These are phyloP conservation scores for Calliopsis andreniformis DNA, from an alignment of 1,140 invertebrate genomes.

Conservation along the genomic window DNA sequence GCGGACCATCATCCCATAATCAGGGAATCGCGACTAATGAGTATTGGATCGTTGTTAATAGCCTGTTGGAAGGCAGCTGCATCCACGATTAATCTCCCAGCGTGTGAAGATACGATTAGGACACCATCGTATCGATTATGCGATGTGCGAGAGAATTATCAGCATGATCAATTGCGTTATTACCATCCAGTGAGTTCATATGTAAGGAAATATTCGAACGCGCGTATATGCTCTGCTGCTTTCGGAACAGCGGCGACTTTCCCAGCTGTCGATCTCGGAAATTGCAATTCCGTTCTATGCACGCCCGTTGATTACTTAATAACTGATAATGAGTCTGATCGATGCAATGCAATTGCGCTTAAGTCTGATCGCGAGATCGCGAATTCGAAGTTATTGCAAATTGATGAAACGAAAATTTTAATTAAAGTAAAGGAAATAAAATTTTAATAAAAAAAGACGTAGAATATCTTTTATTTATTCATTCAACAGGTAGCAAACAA, in stretches of 20 bases:
- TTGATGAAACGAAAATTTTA: no score
- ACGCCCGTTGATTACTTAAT: constrained; percentile 23
- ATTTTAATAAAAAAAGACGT: no score
- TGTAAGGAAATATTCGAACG: not conserved
- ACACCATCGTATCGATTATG: constrained; percentile 16
- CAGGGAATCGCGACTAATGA: constrained; percentile 30
- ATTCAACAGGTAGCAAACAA: no score
- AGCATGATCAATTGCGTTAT: constrained; percentile 6
- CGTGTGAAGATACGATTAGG: constrained; percentile 9
- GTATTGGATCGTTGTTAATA: constrained; percentile 22
- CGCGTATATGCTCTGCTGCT: not conserved
- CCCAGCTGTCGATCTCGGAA: not conserved
- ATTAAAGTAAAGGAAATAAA: no score
- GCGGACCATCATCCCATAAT: constrained; percentile 6
- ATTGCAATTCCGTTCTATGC: constrained; percentile 32
- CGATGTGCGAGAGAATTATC: constrained; percentile 10
- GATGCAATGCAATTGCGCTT: not conserved
- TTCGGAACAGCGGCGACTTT: not conserved
- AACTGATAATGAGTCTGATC: constrained; percentile 24
- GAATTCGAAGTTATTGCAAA: not conserved
- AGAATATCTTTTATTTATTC: no score
- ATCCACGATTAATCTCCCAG: constrained; percentile 32
- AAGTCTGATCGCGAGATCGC: constrained; percentile 14
- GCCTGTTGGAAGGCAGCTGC: constrained; percentile 13
- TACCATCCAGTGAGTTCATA: not conserved